Evolutionary conservation across 1,140 invertebrate genomes (phyloP), one percentile per base, ranked within the genome.

Genomic region (Drosophila yakuba): DNA sequence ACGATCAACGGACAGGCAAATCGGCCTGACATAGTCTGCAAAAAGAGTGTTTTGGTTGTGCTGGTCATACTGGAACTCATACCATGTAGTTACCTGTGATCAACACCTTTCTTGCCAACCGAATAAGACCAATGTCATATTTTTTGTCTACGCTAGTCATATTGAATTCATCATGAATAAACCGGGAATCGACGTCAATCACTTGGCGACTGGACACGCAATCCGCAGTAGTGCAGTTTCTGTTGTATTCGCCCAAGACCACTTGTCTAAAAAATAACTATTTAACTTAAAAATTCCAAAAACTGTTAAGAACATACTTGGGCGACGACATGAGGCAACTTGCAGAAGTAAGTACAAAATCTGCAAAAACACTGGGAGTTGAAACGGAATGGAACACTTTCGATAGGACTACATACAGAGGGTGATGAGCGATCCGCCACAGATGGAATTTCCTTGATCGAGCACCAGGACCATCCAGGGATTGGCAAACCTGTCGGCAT

Each of bases 81-180:
- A 23, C 11, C 1, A 14, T 14, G 20, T 14, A 23, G 2, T 48
- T 48, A 48, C 47, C 47, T 48, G 47, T 15, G 12, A n/a, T 28
- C 3, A 8, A 14, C 14, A 28, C 45, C 23, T n/a, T 1, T 6
- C 2, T 28, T 23, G 23, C 23, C 23, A 48, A 8, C n/a, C 14
- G 45, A 48, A 48, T 23, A 3, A 28, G 23, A 1, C 23, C 23
- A 4, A 48, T 48, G 7, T 48, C 23, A 15, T 48, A 14, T 2
- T 20, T 20, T 20, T 7, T 1, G 7, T 2, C 0, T 2, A 1
- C 2, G 25, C 0, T 3, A 8, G 7, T 0, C 1, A 6, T 2
- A 2, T 1, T 1, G 14, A 4, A 48, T 14, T 48, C 6, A n/a
- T 3, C 14, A 20, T 48, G 47, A 14, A 8, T n/a, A 48, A 48